Conservation (phyloP, 2,113 vertebrate species). For the Oreocharis arfaki region DNA sequence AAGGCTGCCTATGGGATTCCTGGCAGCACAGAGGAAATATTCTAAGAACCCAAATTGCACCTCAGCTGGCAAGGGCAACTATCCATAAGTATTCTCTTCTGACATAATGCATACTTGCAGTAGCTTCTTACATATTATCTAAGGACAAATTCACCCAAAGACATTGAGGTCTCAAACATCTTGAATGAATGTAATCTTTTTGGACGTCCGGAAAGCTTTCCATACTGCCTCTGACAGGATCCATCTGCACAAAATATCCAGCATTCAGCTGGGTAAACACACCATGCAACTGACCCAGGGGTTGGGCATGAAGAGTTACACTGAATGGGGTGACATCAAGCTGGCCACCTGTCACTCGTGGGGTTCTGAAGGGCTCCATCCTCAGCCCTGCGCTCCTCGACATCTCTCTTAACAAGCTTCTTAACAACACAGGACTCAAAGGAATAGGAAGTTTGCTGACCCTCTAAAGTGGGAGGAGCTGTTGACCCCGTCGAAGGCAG, state of each 20-base stretch:
- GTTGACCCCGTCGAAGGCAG: accelerated
- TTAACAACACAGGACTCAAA: accelerated
- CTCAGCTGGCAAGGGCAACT: neutral
- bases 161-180: neutral
- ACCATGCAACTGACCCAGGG: no score
- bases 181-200: neutral
- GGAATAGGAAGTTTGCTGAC: neutral
- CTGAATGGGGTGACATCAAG: no score
- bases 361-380: neutral
- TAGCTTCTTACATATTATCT: neutral
- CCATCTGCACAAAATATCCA: neutral
- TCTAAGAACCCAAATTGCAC: neutral
- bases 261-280: neutral
- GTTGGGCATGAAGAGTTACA: neutral
- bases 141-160: neutral
- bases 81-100: neutral
- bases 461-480: neutral
- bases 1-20: neutral
- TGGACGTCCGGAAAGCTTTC: neutral
- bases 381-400: neutral
- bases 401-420: neutral
- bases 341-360: neutral
- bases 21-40: neutral
- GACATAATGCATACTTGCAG: neutral
- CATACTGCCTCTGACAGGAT: no score